A percentile compares a stretch with the other conserved stretches of the same genome.
These are phyloP conservation scores for Cerastis leucographa DNA, from an alignment of 2,888 invertebrate genomes.

Conservation along the genomic window DNA sequence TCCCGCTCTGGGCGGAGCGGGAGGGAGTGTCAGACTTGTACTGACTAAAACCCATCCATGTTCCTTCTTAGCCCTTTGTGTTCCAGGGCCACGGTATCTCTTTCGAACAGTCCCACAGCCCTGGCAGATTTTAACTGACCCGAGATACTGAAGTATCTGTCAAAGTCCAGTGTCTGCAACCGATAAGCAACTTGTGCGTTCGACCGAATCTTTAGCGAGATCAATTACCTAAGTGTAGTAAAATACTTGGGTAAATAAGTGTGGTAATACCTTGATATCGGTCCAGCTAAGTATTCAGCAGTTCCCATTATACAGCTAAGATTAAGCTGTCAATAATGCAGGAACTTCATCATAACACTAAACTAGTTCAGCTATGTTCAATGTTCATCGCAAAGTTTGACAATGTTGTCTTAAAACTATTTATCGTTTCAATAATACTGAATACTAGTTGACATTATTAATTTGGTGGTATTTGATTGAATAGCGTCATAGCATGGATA, in stretches of 20 bases:
- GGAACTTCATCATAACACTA: constrained; percentile 49
- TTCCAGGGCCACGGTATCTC: no score
- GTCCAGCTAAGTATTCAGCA: not conserved
- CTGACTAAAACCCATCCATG: no score
- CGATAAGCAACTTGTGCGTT: no score
- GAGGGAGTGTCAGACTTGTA: no score
- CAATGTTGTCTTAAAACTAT: constrained; percentile 49
- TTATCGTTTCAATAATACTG: constrained; percentile 15
- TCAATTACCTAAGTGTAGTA: no score
- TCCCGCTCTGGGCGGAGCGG: no score
- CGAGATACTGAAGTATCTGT: no score
- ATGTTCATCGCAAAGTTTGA: constrained; percentile 39
- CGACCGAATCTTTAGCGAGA: no score
- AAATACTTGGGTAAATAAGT: not conserved
- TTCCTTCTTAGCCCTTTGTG: no score
- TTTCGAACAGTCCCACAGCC: no score
- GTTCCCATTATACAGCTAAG: constrained; percentile 1
- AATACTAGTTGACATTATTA: constrained; percentile 9
- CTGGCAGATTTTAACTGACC: no score
- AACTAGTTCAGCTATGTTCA: constrained; percentile 38
- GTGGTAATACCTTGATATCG: not conserved
- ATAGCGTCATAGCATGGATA: not conserved
- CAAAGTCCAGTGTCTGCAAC: not conserved
- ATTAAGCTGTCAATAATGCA: constrained; percentile 50
- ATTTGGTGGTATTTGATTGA: not conserved